These are phyloP conservation scores for Okapia johnstoni DNA, from an alignment of 2,113 vertebrate species.

Conservation along the genomic window DNA sequence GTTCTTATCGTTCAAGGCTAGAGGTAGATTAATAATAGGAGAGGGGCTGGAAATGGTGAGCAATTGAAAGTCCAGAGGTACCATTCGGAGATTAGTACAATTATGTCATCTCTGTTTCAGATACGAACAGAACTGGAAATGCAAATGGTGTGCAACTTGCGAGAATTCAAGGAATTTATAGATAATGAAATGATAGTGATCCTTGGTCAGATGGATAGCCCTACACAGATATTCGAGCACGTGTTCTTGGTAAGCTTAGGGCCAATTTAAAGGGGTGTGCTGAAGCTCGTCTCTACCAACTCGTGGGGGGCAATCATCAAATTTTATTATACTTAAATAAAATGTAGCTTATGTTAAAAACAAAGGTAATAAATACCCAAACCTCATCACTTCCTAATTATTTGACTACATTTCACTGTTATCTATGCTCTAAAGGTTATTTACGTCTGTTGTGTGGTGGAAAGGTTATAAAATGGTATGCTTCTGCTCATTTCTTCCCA, in stretches of 20 bases:
- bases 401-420: neutral
- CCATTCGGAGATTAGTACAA: neutral
- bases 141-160: conserved; percentile 97
- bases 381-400: neutral
- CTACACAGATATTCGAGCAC: conserved; percentile 97
- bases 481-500: neutral
- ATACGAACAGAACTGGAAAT: conserved; percentile 98
- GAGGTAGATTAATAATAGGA: neutral
- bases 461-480: neutral
- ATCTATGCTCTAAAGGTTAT: neutral
- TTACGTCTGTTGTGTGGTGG: neutral
- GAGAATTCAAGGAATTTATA: conserved; percentile 98
- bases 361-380: neutral
- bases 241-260: conserved; percentile 91
- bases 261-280: neutral
- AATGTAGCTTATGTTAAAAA: conserved; percentile 27
- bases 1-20: neutral
- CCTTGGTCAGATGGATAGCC: conserved; percentile 98
- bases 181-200: conserved; percentile 99
- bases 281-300: neutral
- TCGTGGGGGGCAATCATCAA: neutral
- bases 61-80: neutral
- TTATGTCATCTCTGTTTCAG: conserved; percentile 73
- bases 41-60: neutral
- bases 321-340: conserved; percentile 24